phyloP scores from a whole-genome alignment of 2,888 invertebrate genomes.

The Deroplatys truncata region DNA sequence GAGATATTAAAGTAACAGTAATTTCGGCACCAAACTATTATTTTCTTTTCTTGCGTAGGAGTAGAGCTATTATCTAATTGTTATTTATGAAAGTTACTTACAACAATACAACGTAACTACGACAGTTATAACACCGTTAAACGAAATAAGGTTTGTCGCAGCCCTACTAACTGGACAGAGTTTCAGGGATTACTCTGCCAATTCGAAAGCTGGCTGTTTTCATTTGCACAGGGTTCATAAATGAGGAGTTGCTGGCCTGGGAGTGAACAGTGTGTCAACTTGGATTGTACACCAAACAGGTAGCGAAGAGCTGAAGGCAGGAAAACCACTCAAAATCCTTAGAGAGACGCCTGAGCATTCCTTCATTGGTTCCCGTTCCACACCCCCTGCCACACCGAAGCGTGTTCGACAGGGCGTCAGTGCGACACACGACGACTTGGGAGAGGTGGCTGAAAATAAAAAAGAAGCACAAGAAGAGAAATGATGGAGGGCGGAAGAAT shows the following conservation, averaged over 20 bases:
- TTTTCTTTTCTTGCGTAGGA: too few species aligned
- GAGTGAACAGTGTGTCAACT: neutral
- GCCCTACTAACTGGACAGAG: too few species aligned
- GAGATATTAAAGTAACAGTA: too few species aligned
- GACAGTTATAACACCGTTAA: too few species aligned
- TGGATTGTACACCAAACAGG: neutral
- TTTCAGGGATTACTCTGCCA: too few species aligned
- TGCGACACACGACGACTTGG: neutral
- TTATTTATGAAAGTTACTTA: too few species aligned
- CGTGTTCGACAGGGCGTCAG: neutral
- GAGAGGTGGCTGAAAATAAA: neutral
- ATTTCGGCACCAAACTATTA: too few species aligned
- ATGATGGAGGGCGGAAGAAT: neutral
- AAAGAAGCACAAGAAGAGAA: neutral
- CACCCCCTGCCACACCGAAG: neutral
- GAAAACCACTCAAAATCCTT: neutral
- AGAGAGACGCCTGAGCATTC: constrained; percentile 1
- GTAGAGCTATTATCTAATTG: too few species aligned
- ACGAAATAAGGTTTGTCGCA: too few species aligned
- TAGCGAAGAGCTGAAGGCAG: neutral
- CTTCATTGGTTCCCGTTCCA: neutral
- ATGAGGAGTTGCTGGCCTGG: neutral
- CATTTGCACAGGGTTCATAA: too few species aligned
- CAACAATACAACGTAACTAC: too few species aligned
- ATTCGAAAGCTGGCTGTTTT: too few species aligned